A percentile compares a stretch with the other conserved stretches of the same genome.
phyloP scores from a whole-genome alignment of 2,113 vertebrate species.

The Puffinus mauretanicus region DNA sequence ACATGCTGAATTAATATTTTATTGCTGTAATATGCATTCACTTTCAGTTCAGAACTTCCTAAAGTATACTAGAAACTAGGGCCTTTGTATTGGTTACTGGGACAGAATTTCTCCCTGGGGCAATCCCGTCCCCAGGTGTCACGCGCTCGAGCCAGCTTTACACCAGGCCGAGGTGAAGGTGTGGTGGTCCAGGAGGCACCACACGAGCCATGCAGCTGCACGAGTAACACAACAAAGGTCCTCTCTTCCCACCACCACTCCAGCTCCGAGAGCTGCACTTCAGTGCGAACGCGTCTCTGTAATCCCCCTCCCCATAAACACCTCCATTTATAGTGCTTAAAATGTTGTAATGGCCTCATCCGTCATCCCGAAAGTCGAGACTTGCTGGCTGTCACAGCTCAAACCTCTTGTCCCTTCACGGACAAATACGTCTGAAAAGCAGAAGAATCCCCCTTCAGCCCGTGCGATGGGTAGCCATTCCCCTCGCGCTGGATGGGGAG shows the following conservation, averaged over 20 bases:
- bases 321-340: neutral
- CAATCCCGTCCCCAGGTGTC: neutral
- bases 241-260: neutral
- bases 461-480: rapidly evolving
- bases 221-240: neutral
- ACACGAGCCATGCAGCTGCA: neutral
- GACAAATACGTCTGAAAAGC: neutral
- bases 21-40: neutral
- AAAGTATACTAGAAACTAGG: neutral
- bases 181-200: neutral
- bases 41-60: neutral
- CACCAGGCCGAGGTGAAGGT: neutral
- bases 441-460: neutral
- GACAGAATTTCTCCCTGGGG: neutral
- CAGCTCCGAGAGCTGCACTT: neutral
- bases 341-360: neutral
- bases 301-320: neutral
- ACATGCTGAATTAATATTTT: neutral
- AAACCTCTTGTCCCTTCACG: neutral
- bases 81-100: neutral
- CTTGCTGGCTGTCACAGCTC: neutral
- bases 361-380: neutral
- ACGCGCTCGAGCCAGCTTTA: rapidly evolving
- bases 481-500: neutral
- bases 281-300: rapidly evolving